Conservation (phyloP, 2,888 invertebrate genomes). For the Phortica magna region DNA sequence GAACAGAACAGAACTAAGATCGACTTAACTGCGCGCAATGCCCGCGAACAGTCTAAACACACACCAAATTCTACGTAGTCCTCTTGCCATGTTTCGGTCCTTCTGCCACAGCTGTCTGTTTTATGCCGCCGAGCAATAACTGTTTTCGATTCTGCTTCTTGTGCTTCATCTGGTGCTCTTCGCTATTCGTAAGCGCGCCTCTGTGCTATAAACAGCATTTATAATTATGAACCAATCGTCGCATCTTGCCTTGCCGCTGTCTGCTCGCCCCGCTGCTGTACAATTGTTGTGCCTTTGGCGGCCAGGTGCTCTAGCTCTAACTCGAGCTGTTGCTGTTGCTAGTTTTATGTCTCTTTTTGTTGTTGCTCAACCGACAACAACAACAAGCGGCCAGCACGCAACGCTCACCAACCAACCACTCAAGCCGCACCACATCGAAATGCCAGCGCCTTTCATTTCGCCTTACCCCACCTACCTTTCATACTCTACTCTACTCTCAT, state of each 20-base stretch:
- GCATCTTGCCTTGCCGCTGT: neutral
- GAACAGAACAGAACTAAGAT: neutral
- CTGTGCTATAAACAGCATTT: conserved; percentile 61
- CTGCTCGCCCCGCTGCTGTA: neutral
- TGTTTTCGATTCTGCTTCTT: conserved; percentile 22
- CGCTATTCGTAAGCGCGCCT: conserved; percentile 43
- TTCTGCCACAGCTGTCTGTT: conserved; percentile 43
- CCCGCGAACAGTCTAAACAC: conserved; percentile 13
- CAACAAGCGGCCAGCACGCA: too few relatives aligned
- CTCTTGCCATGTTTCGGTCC: conserved; percentile 3
- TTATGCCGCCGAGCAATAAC: conserved; percentile 30
- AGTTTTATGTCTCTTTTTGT: neutral
- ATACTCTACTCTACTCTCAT: neutral
- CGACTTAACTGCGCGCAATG: neutral
- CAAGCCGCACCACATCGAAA: too few relatives aligned
- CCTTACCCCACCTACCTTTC: too few relatives aligned
- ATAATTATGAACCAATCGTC: conserved; percentile 66
- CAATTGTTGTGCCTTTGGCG: neutral
- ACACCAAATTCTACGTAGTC: neutral
- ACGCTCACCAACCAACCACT: too few relatives aligned
- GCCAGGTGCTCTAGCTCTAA: neutral
- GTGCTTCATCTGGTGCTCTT: neutral
- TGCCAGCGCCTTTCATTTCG: too few relatives aligned
- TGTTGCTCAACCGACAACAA: too few relatives aligned
- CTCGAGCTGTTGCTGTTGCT: neutral